Base-by-base conservation (phyloP, 2,888 invertebrate genomes). In the Coenonympha arcania region DNA sequence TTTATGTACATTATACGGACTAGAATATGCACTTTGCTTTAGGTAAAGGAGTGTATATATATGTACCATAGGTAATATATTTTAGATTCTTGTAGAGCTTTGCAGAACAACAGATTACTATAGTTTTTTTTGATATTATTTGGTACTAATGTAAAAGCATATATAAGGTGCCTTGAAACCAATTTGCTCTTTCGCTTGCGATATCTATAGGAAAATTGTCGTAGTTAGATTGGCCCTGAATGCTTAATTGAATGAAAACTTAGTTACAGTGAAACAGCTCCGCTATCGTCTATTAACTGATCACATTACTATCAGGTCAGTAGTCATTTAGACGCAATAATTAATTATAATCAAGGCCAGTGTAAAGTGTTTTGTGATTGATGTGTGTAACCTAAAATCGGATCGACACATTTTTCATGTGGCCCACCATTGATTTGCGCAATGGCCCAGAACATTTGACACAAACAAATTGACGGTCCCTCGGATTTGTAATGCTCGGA, bases 301-400 rank as follows among this genome's bases (percentile, higher is more conserved):
- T 26, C 41, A 22, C 11, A 28, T 22, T 13, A 11, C 34, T 33
- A 40, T 41, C 18, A 33, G 41, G 48, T 48, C 41, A 48, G 26
- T 24, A 11, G 39, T 48, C 26, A 41, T 18, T 34, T 22, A 48
- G 19, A 20, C 15, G 13, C 39, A 41, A 41, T n/a, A n/a, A n/a
- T n/a, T n/a, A n/a, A n/a, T 48, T 34, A 41, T 11, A 46, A 46
- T 37, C 20, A 28, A 16, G 24, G 6, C 18, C 33, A 9, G 24
- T 26, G 33, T 49, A 45, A 48, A 54, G 24, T 46, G 26, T 61
- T 55, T 58, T 48, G 43, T 69, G 71, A 73, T 71, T 68, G 67
- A 71, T 71, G 63, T 58, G 55, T 66, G 60, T 59, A 65, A 65
- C 64, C 64, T 64, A 62, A 66, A 68, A 66, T 65, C 58, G 47